phyloP scores from a whole-genome alignment of 2,113 vertebrate species.

The Hiodon tergisus region DNA sequence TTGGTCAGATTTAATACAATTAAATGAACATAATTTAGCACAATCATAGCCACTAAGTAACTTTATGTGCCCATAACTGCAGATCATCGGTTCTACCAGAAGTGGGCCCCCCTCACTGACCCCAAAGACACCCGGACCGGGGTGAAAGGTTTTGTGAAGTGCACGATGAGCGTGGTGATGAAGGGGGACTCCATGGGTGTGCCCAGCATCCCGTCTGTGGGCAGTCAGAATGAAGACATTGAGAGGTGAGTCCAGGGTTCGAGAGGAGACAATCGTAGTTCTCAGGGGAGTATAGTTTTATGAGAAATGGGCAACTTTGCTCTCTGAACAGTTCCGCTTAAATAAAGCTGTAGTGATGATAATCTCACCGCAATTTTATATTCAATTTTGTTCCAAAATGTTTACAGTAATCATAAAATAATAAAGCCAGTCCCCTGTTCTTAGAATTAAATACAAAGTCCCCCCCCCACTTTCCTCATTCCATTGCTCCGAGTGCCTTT shows the following conservation, averaged over 20 bases:
- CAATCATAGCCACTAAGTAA: not conserved
- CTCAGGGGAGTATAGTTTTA: too few relatives aligned
- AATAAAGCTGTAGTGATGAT: too few relatives aligned
- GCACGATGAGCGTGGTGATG: slow-evolving; percentile 71
- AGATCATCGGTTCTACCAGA: slow-evolving; percentile 90
- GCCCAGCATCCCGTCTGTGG: slow-evolving; percentile 50
- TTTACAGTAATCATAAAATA: too few relatives aligned
- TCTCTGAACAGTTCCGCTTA: too few relatives aligned
- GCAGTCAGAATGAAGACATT: slow-evolving; percentile 69
- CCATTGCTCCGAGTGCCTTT: not conserved
- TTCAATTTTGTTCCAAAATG: too few relatives aligned
- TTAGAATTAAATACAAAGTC: too few relatives aligned
- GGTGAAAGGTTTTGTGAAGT: slow-evolving; percentile 85
- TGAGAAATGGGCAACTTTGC: too few relatives aligned
- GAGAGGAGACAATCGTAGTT: too few relatives aligned
- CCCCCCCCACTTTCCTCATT: not conserved
- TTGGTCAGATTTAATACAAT: too few relatives aligned
- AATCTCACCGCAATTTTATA: too few relatives aligned
- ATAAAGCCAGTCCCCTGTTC: too few relatives aligned
- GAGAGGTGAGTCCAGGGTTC: slow-evolving; percentile 69
- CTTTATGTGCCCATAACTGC: slow-evolving; percentile 10
- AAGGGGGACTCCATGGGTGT: slow-evolving; percentile 65
- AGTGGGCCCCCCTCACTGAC: slow-evolving; percentile 89
- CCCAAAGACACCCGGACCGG: slow-evolving; percentile 78
- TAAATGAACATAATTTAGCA: too few relatives aligned